Conservation (phyloP, 23 tunicate species). For the Phallusia fumigata region DNA sequence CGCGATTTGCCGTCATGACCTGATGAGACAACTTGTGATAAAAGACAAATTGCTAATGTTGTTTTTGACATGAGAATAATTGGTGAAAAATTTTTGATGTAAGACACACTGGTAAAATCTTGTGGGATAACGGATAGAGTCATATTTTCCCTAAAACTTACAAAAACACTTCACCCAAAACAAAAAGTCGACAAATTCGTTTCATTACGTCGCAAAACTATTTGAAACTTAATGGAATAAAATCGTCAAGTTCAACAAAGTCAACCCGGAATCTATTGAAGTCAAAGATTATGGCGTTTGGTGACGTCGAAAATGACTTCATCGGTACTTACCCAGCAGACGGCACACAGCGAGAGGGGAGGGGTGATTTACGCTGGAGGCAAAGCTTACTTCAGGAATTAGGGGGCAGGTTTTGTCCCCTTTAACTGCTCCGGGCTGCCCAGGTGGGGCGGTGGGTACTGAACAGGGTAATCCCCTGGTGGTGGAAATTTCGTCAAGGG, state of each 20-base stretch:
- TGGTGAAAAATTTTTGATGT: too few species aligned
- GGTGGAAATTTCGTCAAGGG: background rate
- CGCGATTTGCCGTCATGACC: slow-evolving; percentile 53
- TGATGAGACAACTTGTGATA: slow-evolving; percentile 13
- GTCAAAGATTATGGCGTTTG: background rate
- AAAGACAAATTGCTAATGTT: too few species aligned
- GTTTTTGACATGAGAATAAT: too few species aligned
- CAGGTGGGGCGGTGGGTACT: slow-evolving; percentile 16
- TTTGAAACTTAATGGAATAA: too few species aligned
- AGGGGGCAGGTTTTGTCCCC: slow-evolving; percentile 58
- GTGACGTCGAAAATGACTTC: background rate
- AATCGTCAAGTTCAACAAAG: too few species aligned
- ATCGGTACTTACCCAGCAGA: slow-evolving; percentile 43
- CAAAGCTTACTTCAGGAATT: slow-evolving; percentile 78
- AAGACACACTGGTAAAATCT: too few species aligned
- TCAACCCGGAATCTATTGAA: background rate
- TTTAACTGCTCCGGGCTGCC: background rate
- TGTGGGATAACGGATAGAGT: too few species aligned
- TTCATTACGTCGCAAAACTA: too few species aligned
- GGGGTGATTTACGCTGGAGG: slow-evolving; percentile 47
- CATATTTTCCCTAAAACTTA: too few species aligned
- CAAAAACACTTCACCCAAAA: too few species aligned
- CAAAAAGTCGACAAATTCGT: too few species aligned
- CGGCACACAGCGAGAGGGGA: slow-evolving; percentile 69
- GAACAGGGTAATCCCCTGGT: slow-evolving; percentile 12